These are phyloP conservation scores for Lepilemur ruficaudatus DNA, from an alignment of 2,797 vertebrate genomes.

Conservation along the genomic window DNA sequence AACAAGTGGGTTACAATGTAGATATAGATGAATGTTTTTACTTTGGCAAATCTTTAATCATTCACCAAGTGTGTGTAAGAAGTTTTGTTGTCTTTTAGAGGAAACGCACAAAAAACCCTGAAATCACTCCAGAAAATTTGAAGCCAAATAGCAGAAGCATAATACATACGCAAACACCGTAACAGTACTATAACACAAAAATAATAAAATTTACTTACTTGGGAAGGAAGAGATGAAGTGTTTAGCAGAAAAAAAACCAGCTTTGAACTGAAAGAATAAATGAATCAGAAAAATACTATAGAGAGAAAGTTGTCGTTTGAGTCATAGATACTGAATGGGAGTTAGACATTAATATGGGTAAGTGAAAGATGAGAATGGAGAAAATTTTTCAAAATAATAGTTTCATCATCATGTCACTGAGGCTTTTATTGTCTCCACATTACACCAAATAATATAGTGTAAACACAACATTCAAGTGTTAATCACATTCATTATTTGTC, in stretches of 20 bases:
- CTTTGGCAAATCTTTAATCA: neutral
- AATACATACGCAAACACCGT: neutral
- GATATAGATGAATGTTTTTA: neutral
- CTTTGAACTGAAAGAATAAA: neutral
- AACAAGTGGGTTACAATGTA: neutral
- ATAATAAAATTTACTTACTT: neutral
- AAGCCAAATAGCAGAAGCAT: neutral
- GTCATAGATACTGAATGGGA: neutral
- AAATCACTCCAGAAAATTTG: neutral
- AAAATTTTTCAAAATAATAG: neutral
- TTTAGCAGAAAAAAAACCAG: neutral
- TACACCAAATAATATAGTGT: neutral
- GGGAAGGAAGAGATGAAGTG: neutral
- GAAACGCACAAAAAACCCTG: neutral
- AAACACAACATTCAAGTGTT: neutral
- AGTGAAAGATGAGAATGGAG: neutral
- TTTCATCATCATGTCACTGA: neutral
- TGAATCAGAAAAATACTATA: neutral
- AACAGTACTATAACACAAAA: neutral
- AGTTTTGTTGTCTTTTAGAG: neutral
- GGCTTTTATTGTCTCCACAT: neutral
- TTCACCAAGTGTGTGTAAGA: neutral
- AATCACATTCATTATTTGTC: neutral
- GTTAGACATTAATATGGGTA: neutral
- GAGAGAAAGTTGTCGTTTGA: neutral